These are phyloP conservation scores for Marasmarcha lunaedactyla DNA, from an alignment of 2,888 invertebrate species.

Conservation along the genomic window DNA sequence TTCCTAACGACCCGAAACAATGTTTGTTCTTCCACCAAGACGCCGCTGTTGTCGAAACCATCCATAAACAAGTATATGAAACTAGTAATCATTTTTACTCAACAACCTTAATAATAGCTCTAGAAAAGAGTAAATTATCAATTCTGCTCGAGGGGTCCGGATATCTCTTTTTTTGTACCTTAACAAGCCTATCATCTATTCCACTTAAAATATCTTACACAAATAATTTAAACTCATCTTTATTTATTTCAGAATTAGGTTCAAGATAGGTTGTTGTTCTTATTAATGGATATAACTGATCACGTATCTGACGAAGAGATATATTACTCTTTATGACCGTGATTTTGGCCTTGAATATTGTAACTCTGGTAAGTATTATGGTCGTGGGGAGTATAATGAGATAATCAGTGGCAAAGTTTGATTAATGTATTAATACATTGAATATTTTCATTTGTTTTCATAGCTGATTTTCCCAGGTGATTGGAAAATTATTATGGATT, in stretches of 20 bases:
- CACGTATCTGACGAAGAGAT: neutral
- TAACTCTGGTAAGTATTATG: too few species aligned
- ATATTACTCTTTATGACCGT: neutral
- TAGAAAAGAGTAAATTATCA: conserved; percentile 67
- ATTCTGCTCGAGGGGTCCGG: conserved; percentile 58
- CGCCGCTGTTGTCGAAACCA: conserved; percentile 23
- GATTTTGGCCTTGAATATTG: neutral
- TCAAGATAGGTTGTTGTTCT: neutral
- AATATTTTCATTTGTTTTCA: too few species aligned
- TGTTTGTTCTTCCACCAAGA: conserved; percentile 64
- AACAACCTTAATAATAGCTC: conserved; percentile 63
- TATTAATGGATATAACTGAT: neutral
- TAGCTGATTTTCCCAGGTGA: too few species aligned
- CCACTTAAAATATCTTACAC: conserved; percentile 19
- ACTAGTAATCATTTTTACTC: conserved; percentile 58
- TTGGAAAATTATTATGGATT: too few species aligned
- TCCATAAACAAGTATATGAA: conserved; percentile 41
- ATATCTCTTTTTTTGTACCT: conserved; percentile 57
- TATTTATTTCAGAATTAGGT: neutral
- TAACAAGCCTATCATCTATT: conserved; percentile 52
- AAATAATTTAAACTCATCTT: neutral
- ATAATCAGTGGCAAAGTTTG: too few species aligned
- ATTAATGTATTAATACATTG: too few species aligned
- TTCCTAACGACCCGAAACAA: conserved; percentile 61
- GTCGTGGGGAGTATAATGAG: too few species aligned